A percentile compares a stretch with the other conserved stretches of the same genome.
These are phyloP conservation scores for Phrynocephalus vlangalii DNA, from an alignment of 2,797 vertebrate genomes.

Conservation along the genomic window DNA sequence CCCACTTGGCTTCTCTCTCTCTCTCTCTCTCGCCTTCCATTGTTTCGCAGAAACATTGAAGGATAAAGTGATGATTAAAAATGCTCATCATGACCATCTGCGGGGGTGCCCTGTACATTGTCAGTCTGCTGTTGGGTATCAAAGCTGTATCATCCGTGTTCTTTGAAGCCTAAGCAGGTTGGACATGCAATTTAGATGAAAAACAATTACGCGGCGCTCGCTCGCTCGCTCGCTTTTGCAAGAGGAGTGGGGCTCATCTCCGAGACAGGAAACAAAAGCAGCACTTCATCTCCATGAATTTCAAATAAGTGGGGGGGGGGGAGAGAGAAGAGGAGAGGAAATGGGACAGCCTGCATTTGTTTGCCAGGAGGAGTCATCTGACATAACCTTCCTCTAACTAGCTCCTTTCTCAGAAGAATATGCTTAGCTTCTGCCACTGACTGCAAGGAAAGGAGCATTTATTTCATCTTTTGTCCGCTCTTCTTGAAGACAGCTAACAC, in stretches of 20 bases:
- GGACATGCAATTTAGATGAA: conserved; percentile 75
- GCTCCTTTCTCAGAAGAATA: conserved; percentile 53
- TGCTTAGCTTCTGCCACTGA: conserved; percentile 23
- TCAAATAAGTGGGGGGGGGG: conserved; percentile 68
- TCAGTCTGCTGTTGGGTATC: conserved; percentile 69
- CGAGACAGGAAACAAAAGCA: conserved; percentile 75
- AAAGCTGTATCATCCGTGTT: conserved; percentile 70
- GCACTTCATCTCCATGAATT: conserved; percentile 79
- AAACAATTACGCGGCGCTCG: conserved; percentile 78
- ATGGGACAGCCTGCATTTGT: conserved; percentile 44
- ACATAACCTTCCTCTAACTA: conserved; percentile 59
- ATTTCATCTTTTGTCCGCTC: conserved; percentile 13
- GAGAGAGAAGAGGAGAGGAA: neutral
- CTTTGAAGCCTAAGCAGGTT: conserved; percentile 78
- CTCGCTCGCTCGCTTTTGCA: conserved; percentile 78
- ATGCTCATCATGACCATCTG: conserved; percentile 62
- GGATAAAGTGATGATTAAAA: conserved; percentile 64
- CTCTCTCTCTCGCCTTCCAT: neutral
- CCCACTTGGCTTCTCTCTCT: neutral
- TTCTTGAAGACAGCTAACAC: neutral
- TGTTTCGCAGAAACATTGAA: conserved; percentile 56
- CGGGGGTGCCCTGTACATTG: conserved; percentile 62
- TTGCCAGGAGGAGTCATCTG: conserved; percentile 65
- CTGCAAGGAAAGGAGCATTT: conserved; percentile 24
- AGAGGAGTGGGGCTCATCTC: conserved; percentile 72